Percentiles rank a stretch among this genome's conserved stretches.
These are phyloP conservation scores for Spinus olivaceus DNA, from an alignment of 2,797 vertebrate genomes.

Conservation along the genomic window DNA sequence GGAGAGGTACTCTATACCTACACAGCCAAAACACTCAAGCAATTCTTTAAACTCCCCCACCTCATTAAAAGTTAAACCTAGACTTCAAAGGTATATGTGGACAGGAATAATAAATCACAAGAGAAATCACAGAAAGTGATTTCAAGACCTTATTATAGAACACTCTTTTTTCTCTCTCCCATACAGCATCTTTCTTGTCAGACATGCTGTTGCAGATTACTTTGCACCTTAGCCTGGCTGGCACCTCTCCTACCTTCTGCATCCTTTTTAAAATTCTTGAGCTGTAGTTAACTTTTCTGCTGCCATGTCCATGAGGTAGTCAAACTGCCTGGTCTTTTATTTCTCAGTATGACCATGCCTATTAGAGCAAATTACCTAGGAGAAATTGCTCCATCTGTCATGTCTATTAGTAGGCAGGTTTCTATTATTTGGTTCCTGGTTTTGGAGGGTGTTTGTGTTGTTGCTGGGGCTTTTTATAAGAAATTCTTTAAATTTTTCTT, in stretches of 20 bases:
- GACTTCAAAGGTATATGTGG: neutral
- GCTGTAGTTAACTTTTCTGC: neutral
- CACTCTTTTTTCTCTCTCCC: neutral
- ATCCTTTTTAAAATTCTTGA: neutral
- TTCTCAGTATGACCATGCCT: neutral
- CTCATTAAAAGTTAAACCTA: neutral
- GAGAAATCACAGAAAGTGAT: neutral
- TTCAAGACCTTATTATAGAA: neutral
- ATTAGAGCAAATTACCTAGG: neutral
- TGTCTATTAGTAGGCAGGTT: neutral
- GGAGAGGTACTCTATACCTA: neutral
- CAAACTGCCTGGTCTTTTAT: neutral
- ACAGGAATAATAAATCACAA: neutral
- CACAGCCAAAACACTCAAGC: neutral
- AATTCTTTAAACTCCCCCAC: neutral
- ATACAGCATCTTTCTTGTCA: neutral
- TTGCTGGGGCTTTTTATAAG: rapidly evolving
- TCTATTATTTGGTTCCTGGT: neutral
- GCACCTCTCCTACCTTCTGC: neutral
- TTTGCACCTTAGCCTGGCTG: neutral
- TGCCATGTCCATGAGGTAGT: neutral
- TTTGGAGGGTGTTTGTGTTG: neutral
- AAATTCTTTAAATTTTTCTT: rapidly evolving
- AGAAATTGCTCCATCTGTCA: neutral
- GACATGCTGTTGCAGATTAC: neutral